Conservation (phyloP, 2,797 vertebrate genomes). For the Chelmon rostratus region DNA sequence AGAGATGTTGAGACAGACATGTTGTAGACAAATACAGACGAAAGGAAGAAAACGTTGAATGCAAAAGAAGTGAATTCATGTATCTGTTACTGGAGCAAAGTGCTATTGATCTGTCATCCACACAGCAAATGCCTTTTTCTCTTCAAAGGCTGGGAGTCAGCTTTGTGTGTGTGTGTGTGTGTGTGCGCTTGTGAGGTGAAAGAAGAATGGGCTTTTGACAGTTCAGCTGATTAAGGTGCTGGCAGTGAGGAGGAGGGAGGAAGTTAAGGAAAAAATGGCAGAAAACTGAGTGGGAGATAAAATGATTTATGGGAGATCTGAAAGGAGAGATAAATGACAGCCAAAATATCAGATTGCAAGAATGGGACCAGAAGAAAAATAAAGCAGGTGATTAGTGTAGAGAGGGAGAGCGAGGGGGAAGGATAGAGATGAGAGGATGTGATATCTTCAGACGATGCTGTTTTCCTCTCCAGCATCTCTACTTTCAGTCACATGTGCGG, state of each 20-base stretch:
- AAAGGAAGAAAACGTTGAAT: slow-evolving; percentile 46
- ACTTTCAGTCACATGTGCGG: slow-evolving; percentile 50
- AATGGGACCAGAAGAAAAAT: slow-evolving; percentile 71
- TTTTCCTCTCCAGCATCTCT: slow-evolving; percentile 43
- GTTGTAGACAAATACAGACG: slow-evolving; percentile 41
- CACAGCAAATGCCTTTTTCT: slow-evolving; percentile 67
- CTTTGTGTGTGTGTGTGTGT: slow-evolving; percentile 32
- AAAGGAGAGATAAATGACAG: slow-evolving; percentile 77
- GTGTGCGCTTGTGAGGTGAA: slow-evolving; percentile 60
- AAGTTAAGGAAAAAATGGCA: slow-evolving; percentile 47
- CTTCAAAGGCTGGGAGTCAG: slow-evolving; percentile 69
- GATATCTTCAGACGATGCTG: slow-evolving; percentile 56
- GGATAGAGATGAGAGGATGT: slow-evolving; percentile 62
- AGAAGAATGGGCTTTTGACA: slow-evolving; percentile 79
- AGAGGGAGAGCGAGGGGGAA: slow-evolving; percentile 19
- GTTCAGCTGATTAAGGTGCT: slow-evolving; percentile 82
- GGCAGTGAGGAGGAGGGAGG: slow-evolving; percentile 58
- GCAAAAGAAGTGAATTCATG: slow-evolving; percentile 55
- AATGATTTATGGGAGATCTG: slow-evolving; percentile 82
- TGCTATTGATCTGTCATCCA: slow-evolving; percentile 74
- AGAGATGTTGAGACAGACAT: slow-evolving; percentile 14
- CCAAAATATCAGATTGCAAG: slow-evolving; percentile 76
- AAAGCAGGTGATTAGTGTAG: slow-evolving; percentile 78
- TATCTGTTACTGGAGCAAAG: slow-evolving; percentile 63
- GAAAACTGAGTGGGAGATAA: slow-evolving; percentile 72